phyloP scores from a whole-genome alignment of 2,113 vertebrate genomes.

The Ptilorrhoa leucosticta region DNA sequence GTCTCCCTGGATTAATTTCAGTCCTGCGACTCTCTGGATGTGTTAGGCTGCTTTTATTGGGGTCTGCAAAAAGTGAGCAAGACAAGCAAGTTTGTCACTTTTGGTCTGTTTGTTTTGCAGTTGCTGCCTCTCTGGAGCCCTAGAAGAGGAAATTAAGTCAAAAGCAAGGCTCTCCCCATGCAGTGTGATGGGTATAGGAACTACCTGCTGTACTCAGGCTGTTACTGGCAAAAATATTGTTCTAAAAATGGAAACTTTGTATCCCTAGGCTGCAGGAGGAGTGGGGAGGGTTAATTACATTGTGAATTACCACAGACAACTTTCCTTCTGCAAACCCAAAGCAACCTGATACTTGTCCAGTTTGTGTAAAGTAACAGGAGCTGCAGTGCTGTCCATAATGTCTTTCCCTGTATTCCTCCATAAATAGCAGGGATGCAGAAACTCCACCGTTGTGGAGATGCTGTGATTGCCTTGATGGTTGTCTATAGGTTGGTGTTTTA shows the following conservation, averaged over 20 bases:
- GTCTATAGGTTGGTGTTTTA: neutral
- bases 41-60: neutral
- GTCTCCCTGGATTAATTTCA: neutral
- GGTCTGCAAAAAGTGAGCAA: neutral
- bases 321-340: neutral
- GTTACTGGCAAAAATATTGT: neutral
- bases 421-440: neutral
- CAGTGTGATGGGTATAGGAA: rapidly evolving
- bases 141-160: neutral
- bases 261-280: neutral
- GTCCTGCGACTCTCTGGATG: neutral
- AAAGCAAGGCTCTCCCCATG: neutral
- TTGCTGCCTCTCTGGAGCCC: neutral
- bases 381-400: rapidly evolving
- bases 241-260: neutral
- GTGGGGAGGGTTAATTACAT: neutral
- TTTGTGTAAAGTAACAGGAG: neutral
- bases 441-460: neutral
- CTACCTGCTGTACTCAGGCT: neutral
- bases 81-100: neutral
- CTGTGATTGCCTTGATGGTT: neutral
- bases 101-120: neutral
- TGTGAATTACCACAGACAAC: neutral
- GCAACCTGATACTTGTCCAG: neutral
- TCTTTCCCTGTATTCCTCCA: neutral